Percentiles rank a stretch among this genome's conserved stretches.
phyloP scores from a whole-genome alignment of 1,140 invertebrate species.

The Hypsibius dujardini region DNA sequence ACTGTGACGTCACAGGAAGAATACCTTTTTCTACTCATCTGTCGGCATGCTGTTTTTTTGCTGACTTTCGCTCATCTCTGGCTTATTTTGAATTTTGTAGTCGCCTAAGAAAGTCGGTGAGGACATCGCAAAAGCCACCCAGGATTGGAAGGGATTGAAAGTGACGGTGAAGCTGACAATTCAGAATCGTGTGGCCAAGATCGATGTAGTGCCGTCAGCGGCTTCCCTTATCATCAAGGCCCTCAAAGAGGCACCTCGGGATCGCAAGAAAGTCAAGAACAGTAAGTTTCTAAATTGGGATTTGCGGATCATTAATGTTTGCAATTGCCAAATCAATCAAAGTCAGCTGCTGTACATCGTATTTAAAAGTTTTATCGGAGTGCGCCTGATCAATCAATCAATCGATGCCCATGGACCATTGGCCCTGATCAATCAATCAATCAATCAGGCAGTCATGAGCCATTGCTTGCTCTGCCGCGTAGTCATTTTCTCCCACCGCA shows the following conservation, averaged over 20 bases:
- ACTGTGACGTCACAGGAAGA: no score
- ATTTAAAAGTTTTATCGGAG: no score
- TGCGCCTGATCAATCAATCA: no score
- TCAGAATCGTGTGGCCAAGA: conserved; percentile 92
- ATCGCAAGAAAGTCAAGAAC: conserved; percentile 97
- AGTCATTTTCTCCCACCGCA: no score
- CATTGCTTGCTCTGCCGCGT: no score
- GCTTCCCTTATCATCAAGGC: conserved; percentile 94
- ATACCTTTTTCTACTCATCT: no score
- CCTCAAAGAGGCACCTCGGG: conserved; percentile 90
- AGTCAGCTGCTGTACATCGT: no score
- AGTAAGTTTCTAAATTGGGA: conserved; percentile 43
- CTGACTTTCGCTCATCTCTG: conserved; percentile 23
- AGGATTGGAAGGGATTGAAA: conserved; percentile 97
- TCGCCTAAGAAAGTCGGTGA: conserved; percentile 99
- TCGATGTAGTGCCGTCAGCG: conserved; percentile 91
- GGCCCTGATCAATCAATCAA: no score
- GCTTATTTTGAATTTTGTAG: conserved; percentile 35
- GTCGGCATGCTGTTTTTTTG: conserved; percentile 15
- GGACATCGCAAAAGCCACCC: conserved; percentile 95
- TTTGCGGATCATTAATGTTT: conserved; percentile 19
- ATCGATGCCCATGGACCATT: no score
- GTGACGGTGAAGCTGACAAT: conserved; percentile 95
- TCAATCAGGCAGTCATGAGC: no score
- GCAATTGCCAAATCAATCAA: not conserved